phyloP scores from a whole-genome alignment of 2,797 vertebrate genomes.

The Florisuga fusca region DNA sequence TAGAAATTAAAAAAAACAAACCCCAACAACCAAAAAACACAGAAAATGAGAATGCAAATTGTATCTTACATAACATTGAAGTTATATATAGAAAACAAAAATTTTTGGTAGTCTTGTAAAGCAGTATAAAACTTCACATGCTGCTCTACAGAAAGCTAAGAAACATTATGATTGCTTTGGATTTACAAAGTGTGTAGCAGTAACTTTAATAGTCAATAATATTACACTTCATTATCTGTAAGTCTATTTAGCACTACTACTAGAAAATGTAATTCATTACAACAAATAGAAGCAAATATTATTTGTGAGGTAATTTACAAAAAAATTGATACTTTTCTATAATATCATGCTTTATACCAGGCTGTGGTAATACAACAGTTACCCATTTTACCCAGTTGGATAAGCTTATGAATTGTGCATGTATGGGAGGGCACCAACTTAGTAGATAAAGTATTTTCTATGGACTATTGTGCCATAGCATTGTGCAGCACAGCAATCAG shows the following conservation, averaged over 20 bases:
- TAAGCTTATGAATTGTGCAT: not conserved
- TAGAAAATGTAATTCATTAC: not conserved
- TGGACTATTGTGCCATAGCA: not conserved
- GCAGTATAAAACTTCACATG: not conserved
- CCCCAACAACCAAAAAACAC: too few species aligned
- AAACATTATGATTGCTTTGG: not conserved
- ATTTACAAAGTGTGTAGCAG: not conserved
- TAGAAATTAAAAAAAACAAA: not conserved
- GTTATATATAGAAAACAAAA: not conserved
- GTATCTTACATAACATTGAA: not conserved
- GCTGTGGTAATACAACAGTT: not conserved
- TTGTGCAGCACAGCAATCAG: not conserved
- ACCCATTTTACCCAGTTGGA: not conserved
- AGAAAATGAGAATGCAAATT: not conserved
- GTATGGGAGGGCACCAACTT: not conserved
- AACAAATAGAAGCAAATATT: not conserved
- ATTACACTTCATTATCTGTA: not conserved
- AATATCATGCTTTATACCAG: not conserved
- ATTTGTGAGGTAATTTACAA: not conserved
- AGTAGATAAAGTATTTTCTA: not conserved
- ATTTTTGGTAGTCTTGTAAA: not conserved
- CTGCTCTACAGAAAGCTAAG: not conserved
- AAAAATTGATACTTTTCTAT: accelerated
- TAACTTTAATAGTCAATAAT: not conserved
- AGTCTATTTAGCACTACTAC: not conserved